Base-by-base conservation (phyloP, 2,797 vertebrate species). In the Tinamus major region DNA sequence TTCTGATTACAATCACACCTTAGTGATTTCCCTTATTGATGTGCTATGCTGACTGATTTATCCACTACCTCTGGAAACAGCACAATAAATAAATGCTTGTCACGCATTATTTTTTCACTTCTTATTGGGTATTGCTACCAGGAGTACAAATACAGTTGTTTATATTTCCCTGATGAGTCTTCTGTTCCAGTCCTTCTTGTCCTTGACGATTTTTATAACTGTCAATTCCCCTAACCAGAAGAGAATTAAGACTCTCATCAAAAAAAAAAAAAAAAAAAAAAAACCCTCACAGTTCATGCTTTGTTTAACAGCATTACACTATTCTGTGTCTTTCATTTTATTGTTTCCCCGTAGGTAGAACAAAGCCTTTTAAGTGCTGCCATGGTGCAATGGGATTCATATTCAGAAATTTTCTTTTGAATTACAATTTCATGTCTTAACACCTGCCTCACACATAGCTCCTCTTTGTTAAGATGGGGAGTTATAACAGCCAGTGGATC, bases 361-460 rank as follows among this genome's bases (percentile, higher is more conserved):
- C 15, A 63, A 42, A 16, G 21, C 18, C 35, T 91, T 90, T 94
- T 70, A 91, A 92, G 19, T 0, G 0, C 58, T 91, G 18, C 42
- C 33, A 11, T 62, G 39, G 61, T 64, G 37, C 37, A 5, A 3
- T 44, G 51, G 71, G 81, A 90, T 79, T 93, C 39, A 24, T 79
- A 58, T 7, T 53, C 27, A 56, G 56, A 79, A 58, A 35, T 56
- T 79, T 89, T 75, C 68, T 69, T 95, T 90, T 92, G 67, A 79
- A 72, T 67, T 89, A 49, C 26, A 89, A 21, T 80, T 92, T 95
- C 31, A 63, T 87, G 37, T 90, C 70, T 92, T 79, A 93, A 80
- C 68, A 84, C 3, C 1, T 77, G 80, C 59, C 79, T 96, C 79
- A 87, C 67, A 80, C 13, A 6, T 35, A 62, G 39, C 7, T 76